Percentiles rank a stretch among this genome's conserved stretches.
Conservation (phyloP, 2,888 invertebrate genomes). For the Drosophila villosipedis region DNA sequence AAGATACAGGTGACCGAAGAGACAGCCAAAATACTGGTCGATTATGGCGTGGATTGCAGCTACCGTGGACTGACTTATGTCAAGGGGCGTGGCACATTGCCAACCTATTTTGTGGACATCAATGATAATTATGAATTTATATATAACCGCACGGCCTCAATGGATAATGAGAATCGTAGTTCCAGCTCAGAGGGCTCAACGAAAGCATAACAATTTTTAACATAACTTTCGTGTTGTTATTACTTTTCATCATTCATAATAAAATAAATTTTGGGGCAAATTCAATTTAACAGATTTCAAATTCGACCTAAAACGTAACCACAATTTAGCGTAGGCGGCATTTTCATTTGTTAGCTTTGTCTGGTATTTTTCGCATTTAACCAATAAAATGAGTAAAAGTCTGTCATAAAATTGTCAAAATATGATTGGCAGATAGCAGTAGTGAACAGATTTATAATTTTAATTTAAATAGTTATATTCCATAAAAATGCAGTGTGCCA, state of each 20-base stretch:
- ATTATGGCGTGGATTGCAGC: conserved; percentile 89
- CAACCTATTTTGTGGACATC: conserved; percentile 90
- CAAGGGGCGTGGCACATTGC: conserved; percentile 89
- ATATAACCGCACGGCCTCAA: neutral
- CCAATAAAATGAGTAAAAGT: neutral
- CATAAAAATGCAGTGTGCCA: neutral
- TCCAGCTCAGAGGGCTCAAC: neutral
- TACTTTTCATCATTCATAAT: neutral
- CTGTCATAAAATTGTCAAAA: neutral
- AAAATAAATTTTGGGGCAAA: neutral
- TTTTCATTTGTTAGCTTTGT: neutral
- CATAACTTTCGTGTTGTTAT: neutral
- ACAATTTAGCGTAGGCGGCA: neutral
- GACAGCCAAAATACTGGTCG: conserved; percentile 89
- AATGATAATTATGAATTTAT: conserved; percentile 86
- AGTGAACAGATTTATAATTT: neutral
- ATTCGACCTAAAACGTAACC: neutral
- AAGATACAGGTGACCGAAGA: conserved; percentile 92
- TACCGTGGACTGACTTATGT: conserved; percentile 90
- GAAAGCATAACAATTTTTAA: neutral
- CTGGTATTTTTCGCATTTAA: neutral
- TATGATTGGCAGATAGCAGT: neutral
- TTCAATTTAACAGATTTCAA: neutral
- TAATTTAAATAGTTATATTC: neutral
- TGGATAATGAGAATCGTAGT: neutral